Evolutionary conservation across 2,113 vertebrate species (phyloP).

Genomic region (Pholis gunnellus): DNA sequence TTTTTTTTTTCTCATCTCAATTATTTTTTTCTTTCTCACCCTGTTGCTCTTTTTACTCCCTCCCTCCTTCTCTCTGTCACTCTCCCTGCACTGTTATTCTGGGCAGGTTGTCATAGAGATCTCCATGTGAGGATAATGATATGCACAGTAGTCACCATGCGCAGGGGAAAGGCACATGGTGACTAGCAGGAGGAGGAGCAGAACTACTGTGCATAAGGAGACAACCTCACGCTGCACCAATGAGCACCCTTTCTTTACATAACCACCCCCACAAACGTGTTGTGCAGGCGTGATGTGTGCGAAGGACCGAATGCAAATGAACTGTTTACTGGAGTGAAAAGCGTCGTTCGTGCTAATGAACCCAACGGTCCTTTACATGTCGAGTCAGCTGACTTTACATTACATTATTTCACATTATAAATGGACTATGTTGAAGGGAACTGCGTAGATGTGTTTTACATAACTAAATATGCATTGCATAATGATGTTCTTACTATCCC

Average conservation of each 20-base stretch:
- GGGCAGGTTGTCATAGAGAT: slow-evolving; percentile 88
- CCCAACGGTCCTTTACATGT: slow-evolving; percentile 26
- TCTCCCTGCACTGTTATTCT: slow-evolving; percentile 74
- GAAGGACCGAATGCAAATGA: slow-evolving; percentile 66
- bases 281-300: slow-evolving; percentile 76
- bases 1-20: slow-evolving; percentile 10
- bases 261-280: slow-evolving; percentile 73
- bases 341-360: slow-evolving; percentile 51
- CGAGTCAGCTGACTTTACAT: slow-evolving; percentile 40
- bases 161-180: slow-evolving; percentile 44
- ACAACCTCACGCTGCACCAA: slow-evolving; percentile 71
- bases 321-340: slow-evolving; percentile 65
- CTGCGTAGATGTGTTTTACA: neutral
- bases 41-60: slow-evolving; percentile 56
- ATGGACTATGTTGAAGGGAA: neutral
- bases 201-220: slow-evolving; percentile 69
- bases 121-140: slow-evolving; percentile 80
- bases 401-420: slow-evolving; percentile 1
- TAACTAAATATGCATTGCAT: neutral
- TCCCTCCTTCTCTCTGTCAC: slow-evolving; percentile 57
- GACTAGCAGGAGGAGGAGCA: slow-evolving; percentile 62
- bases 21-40: slow-evolving; percentile 46
- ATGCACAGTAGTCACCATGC: slow-evolving; percentile 75
- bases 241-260: slow-evolving; percentile 73
- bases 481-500: neutral